phyloP scores from a whole-genome alignment of 92 coral and sea anemone species.

The Parazoanthus swiftii region DNA sequence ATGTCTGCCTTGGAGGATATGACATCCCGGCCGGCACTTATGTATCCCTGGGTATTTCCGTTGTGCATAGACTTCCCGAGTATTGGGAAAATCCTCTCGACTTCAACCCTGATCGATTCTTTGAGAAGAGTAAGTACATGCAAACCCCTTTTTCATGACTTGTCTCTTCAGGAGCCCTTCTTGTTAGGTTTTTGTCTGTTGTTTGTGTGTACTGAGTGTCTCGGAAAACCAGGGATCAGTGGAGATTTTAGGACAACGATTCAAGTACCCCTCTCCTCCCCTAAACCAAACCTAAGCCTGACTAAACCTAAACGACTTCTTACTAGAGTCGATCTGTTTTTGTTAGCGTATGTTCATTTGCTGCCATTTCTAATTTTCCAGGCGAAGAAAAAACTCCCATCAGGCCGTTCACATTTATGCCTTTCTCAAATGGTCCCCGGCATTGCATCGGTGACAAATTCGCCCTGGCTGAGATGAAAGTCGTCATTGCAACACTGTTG shows the following conservation, averaged over 20 bases:
- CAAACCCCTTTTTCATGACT: not conserved
- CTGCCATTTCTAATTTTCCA: constrained; percentile 10
- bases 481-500: constrained; percentile 48
- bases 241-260: no score
- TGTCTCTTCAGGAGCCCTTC: not conserved
- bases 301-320: no score
- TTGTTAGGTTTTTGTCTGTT: no score
- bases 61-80: constrained; percentile 56
- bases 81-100: constrained; percentile 69
- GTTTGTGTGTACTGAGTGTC: not conserved
- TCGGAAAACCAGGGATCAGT: no score
- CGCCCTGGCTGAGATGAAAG: constrained; percentile 70
- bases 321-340: no score
- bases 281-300: no score
- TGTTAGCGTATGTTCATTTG: no score
- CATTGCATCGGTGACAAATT: constrained; percentile 70
- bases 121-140: constrained; percentile 39
- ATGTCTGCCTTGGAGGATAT: constrained; percentile 60
- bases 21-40: constrained; percentile 59
- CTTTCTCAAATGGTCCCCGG: constrained; percentile 74
- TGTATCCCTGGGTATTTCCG: constrained; percentile 49
- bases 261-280: no score
- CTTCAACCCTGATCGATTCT: constrained; percentile 70
- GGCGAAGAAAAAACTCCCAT: constrained; percentile 38
- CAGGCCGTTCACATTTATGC: constrained; percentile 57